phyloP scores from a whole-genome alignment of 1,140 invertebrate genomes.

The Lucilia sericata region DNA sequence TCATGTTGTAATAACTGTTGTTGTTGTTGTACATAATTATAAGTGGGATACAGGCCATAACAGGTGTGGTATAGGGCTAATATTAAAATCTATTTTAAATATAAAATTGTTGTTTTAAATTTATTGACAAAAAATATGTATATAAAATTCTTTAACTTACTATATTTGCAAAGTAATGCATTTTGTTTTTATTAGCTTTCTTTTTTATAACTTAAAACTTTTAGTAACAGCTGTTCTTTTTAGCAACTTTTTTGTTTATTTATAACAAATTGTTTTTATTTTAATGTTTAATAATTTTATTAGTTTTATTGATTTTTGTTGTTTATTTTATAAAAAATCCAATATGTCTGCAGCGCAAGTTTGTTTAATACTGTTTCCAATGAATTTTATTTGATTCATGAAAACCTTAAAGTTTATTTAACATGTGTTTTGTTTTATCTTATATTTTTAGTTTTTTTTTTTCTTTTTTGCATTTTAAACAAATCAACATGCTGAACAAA shows the following conservation, averaged over 20 bases:
- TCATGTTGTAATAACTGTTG: background rate
- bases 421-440: background rate
- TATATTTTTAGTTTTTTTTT: background rate
- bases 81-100: no score
- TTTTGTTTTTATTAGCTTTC: no score
- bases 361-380: background rate
- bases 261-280: background rate
- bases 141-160: no score
- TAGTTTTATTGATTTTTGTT: no score
- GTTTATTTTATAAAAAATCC: background rate
- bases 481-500: background rate
- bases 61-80: no score
- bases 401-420: background rate
- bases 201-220: no score
- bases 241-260: background rate
- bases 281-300: no score
- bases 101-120: no score
- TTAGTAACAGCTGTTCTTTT: no score
- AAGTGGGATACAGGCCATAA: background rate
- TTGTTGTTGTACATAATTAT: slow-evolving; percentile 8
- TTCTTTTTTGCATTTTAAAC: background rate
- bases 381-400: background rate
- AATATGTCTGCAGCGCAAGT: background rate
- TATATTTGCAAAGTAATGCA: no score
- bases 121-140: no score